Base-by-base conservation (phyloP, 1,140 invertebrate species). In the Atta colombica region DNA sequence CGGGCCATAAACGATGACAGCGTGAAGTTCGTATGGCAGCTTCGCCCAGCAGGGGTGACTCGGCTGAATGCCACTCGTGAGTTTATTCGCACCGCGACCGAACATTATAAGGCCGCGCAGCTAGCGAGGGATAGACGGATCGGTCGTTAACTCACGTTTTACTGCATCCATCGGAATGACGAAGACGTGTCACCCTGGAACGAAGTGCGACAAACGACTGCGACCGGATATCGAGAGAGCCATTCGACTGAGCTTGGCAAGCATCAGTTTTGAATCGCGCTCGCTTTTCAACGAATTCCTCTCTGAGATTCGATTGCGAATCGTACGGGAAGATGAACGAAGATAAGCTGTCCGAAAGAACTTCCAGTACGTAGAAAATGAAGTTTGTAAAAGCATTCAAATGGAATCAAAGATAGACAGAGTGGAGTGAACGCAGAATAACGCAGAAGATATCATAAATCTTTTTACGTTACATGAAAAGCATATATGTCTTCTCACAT, bases 71-170 rank as follows among this genome's bases (percentile, higher is more conserved):
- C 65, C 77, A 78, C 51, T 39, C 16, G 6, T 51, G 69, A 78
- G 86, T 72, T 88, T 85, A 88, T 78, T 66, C 49, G 58, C 1
- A 68, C 39, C 39, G 53, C 51, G 25, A 16, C 61, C 53, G 31
- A 69, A 80, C 74, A 28, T 61, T 80, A 25, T 71, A 51, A 88
- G 61, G 75, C 72, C 81, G 25, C 69, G 58, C 10, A 69, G 35
- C 31, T 75, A 63, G 45, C 10, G 66, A 35, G 18, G 5, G 18
- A 10, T 8, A 45, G 21, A 77, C 4, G 28, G 51, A 61, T 8
- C 61, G 68, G 82, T 89, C 82, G 88, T 89, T 90, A 89, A 90
- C 72, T 84, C 35, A 25, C 77, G 49, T 58, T 90, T 89, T 87
- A 87, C 72, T 49, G 69, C 77, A 63, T 31, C 51, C 61, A 78